A percentile compares a stretch with the other conserved stretches of the same genome.
Evolutionary conservation across 2,797 vertebrate species (phyloP).

Genomic region (Hemitrygon akajei): DNA sequence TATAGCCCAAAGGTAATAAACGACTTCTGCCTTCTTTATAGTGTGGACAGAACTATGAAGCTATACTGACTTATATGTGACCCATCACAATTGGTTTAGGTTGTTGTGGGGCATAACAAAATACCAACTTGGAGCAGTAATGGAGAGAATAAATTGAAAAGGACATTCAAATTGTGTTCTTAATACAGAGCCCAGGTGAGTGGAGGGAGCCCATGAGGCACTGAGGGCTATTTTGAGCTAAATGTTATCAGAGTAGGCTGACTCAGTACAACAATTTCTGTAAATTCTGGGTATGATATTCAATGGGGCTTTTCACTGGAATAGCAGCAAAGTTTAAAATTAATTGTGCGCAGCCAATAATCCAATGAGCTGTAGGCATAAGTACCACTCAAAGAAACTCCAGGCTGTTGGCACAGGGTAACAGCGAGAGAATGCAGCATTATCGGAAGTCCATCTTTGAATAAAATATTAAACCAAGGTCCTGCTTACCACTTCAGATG

Average conservation of each 20-base stretch:
- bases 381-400: background rate
- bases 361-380: background rate
- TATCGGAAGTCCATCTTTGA: background rate
- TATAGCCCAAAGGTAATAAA: background rate
- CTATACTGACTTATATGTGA: background rate
- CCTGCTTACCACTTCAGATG: background rate
- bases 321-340: background rate
- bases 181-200: background rate
- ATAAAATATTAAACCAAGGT: background rate
- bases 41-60: background rate
- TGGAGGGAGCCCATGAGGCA: background rate
- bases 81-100: background rate
- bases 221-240: background rate
- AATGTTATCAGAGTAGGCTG: background rate
- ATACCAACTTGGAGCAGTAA: background rate
- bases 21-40: background rate
- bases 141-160: background rate
- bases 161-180: background rate
- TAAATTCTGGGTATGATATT: background rate
- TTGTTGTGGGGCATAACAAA: background rate
- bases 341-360: background rate
- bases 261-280: background rate
- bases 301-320: background rate
- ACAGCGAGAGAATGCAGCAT: background rate
- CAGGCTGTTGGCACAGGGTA: background rate